Evolutionary conservation across 2,797 vertebrate genomes (phyloP), one percentile per base, ranked within the genome.

Genomic region (Silurus lanzhouensis): DNA sequence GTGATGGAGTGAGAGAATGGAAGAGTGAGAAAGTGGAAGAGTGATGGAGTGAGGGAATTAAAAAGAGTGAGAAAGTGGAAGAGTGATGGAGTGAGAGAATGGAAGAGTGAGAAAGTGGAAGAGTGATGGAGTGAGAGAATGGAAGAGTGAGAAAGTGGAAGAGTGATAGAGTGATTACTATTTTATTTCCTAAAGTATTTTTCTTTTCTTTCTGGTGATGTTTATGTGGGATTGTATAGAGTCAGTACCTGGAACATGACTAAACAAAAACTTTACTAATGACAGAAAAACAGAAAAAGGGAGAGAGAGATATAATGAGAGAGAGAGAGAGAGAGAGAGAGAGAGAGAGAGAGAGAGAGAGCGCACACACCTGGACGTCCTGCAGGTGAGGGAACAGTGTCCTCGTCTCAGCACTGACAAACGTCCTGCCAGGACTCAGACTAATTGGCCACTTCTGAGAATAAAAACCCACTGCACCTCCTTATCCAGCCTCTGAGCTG

Each of bases 361-460:
- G 0, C 1, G 60, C 0, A 10, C 52, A 25, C 22, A 83, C n/a
- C 57, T 61, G 31, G n/a, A 57, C 48, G 14, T 75, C 48, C 72
- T 75, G 78, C 78, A 81, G 58, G 77, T 61, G 19, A 27, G 57
- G 19, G 27, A 31, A 63, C 58, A 44, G 27, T 2, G 58, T 79
- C 77, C 58, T 60, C 58, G 5, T 79, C 77, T 44, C 77, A 61
- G 25, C 25, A 38, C 58, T 44, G 77, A 63, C 57, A 79, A 58
- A 46, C 10, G 58, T 38, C 31, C 38, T 81, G 78, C 48, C 78
- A 81, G 38, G 22, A 63, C 78, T 52, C 78, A 52, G 10, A 25
- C 44, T 81, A 81, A 81, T 81, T 46, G 71, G 63, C 14, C 61
- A 87, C 91, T 87, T 31, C 76, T 81, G 90, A 87, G 93, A 91